Base-by-base conservation (phyloP, 2,888 invertebrate species). In the Caenorhabditis afra region DNA sequence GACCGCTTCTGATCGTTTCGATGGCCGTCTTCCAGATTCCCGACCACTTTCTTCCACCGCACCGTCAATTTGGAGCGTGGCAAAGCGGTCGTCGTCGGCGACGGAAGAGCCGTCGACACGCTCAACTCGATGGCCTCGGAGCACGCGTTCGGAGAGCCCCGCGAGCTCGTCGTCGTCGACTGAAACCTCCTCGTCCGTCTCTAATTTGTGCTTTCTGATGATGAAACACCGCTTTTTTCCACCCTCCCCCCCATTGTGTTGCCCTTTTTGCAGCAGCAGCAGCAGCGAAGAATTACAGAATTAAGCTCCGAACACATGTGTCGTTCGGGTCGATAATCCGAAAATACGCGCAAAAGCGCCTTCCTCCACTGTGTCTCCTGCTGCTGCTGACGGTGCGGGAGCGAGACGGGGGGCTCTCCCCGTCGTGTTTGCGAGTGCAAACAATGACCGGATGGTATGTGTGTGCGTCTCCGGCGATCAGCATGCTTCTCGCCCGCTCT, bases 221-320 rank as follows among this genome's bases (percentile, higher is more conserved):
- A 57, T 45, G 7, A 22, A 37, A 3, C 39, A 18, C 16, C 35
- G 29, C 39, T 7, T 62, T 1, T 35, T 49, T n/a, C n/a, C n/a
- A n/a, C n/a, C n/a, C n/a, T n/a, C n/a, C n/a, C n/a, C n/a, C n/a
- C n/a, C 18, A 16, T 20, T n/a, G 49, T 47, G 14, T 35, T 47
- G 29, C 18, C 4, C 23, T 71, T 50, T 71, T 71, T 53, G 52
- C 70, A 71, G 64, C n/a, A n/a, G n/a, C n/a, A n/a, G 7, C 29
- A 7, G 7, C 29, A 29, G 4, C 29, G 29, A 3, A 61, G 61
- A 71, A 71, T 71, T 71, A 71, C 62, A 71, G 62, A 71, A 71
- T 71, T 71, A 71, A 57, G 71, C 71, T 71, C 71, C 71, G 71
- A 71, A 71, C 62, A 74, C 73, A 74, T 74, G 73, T 74, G 73